Evolutionary conservation across 2,888 invertebrate genomes (phyloP), one percentile per base, ranked within the genome.

Genomic region (Tiphia femorata): DNA sequence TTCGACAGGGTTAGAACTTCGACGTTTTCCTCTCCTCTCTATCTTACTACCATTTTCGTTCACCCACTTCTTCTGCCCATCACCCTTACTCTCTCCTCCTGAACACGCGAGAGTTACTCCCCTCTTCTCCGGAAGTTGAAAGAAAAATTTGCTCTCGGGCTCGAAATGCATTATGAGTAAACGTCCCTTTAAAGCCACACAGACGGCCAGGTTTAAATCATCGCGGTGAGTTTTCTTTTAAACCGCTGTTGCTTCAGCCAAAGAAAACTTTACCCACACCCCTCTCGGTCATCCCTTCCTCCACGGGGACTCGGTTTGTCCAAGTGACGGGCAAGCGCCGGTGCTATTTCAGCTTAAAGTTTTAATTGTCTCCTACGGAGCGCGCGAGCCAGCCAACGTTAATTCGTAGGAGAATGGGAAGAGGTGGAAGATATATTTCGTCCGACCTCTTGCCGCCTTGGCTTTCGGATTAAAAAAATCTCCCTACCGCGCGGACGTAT

Each of bases 351-450:
- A 68, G 59, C 65, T 58, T 48, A 62, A 70, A 70, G 65, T 70
- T 70, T 70, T 70, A 70, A 70, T 70, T 71, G 70, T 70, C 68
- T 62, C 68, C 53, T 58, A 51, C 63, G n/a, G n/a, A n/a, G n/a
- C n/a, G n/a, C 61, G 61, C 38, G 63, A 14, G 63, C 61, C 56
- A 56, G 61, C n/a, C n/a, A 50, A 54, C 58, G 55, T 50, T 53
- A 57, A 55, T 71, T 62, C 51, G 50, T n/a, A 58, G 55, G 58
- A n/a, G n/a, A n/a, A n/a, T n/a, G n/a, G 33, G 33, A 33, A 64
- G 62, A 71, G 67, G 67, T 57, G 50, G 51, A 50, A 33, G n/a
- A n/a, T n/a, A n/a, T 40, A 41, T n/a, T 16, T 35, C 25, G 17
- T 30, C 25, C 10, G 41, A 20, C 25, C 43, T 43, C 35, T n/a